Evolutionary conservation across 2,797 vertebrate species (phyloP).

Genomic region (Todus mexicanus): DNA sequence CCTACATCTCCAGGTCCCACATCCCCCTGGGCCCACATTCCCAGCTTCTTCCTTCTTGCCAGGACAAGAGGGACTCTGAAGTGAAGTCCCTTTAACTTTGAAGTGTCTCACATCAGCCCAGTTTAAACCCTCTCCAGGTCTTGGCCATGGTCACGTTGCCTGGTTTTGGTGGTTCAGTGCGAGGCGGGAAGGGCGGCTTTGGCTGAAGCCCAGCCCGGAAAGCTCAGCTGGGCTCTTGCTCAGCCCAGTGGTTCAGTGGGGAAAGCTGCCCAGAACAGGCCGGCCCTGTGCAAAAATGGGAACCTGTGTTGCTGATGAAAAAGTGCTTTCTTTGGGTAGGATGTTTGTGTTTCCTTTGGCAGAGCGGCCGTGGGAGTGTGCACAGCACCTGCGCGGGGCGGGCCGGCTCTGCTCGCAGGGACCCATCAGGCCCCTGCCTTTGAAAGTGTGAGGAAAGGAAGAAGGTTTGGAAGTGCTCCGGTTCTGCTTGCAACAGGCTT

Average conservation of each 20-base stretch:
- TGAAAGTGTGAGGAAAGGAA: neutral
- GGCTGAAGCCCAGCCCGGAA: neutral
- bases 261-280: slow-evolving; percentile 20
- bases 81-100: neutral
- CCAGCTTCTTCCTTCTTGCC: neutral
- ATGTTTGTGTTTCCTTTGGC: slow-evolving; percentile 63
- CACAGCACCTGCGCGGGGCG: slow-evolving; percentile 14
- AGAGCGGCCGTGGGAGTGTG: neutral
- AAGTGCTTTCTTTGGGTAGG: slow-evolving; percentile 55
- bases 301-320: slow-evolving; percentile 43
- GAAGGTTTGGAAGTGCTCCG: neutral
- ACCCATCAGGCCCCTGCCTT: neutral
- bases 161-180: neutral
- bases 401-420: neutral
- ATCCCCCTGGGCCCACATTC: neutral
- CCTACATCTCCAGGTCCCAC: too few relatives aligned
- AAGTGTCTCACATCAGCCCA: neutral
- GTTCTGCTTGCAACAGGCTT: neutral
- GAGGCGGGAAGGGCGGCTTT: neutral
- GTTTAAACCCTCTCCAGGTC: neutral
- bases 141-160: accelerated
- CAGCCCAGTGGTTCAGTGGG: neutral
- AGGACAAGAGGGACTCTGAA: neutral
- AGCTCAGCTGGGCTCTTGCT: neutral
- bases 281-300: slow-evolving; percentile 28